Evolutionary conservation across 2,888 invertebrate genomes (phyloP).

Genomic region (Folsomia candida): DNA sequence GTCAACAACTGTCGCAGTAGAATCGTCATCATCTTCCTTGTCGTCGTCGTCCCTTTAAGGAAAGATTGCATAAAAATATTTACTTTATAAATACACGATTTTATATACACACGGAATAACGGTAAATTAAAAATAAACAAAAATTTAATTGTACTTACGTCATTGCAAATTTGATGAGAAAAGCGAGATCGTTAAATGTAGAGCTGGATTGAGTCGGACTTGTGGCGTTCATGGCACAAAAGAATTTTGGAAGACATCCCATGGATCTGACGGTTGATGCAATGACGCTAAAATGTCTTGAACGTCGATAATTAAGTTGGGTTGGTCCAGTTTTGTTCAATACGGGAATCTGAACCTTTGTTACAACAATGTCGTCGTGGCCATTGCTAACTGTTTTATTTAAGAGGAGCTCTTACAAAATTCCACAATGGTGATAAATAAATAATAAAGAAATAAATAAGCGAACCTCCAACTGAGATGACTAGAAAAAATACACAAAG

Average conservation of each 20-base stretch:
- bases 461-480: no score
- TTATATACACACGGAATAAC: no score
- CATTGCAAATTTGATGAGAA: background rate
- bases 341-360: no score
- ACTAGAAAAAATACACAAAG: no score
- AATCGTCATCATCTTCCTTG: background rate
- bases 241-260: background rate
- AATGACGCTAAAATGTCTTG: background rate
- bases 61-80: background rate
- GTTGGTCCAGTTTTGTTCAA: no score
- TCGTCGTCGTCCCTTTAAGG: background rate
- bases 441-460: no score
- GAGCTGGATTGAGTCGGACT: background rate
- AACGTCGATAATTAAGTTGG: background rate
- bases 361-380: no score
- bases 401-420: no score
- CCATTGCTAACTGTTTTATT: no score
- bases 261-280: background rate
- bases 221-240: background rate
- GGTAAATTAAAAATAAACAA: background rate
- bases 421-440: no score
- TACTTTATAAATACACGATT: background rate
- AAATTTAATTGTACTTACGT: background rate
- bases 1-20: no score
- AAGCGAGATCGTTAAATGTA: background rate